Evolutionary conservation across 1,140 invertebrate genomes (phyloP).

Genomic region (Cherax quadricarinatus): DNA sequence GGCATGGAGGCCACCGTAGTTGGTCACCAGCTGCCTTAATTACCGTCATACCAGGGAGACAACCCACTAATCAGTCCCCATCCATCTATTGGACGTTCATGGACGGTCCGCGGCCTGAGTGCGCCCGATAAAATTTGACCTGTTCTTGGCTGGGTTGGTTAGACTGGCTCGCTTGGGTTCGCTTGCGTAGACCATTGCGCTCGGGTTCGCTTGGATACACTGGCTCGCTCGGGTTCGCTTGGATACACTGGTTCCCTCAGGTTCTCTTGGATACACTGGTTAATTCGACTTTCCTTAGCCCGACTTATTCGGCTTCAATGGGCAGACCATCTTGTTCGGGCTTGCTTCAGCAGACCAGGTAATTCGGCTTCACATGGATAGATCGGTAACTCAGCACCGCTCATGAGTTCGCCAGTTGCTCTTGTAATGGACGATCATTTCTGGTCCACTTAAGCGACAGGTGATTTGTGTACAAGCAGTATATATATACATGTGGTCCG

Average conservation of each 20-base stretch:
- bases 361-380: not conserved
- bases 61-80: conserved; percentile 23
- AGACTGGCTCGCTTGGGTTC: not conserved
- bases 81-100: conserved; percentile 33
- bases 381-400: no score
- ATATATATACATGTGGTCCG: not conserved
- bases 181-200: not conserved
- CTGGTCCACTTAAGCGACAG: not conserved
- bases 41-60: conserved; percentile 7
- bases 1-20: not conserved
- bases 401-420: not conserved
- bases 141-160: no score
- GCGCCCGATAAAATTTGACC: no score
- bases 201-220: not conserved
- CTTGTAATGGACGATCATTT: not conserved
- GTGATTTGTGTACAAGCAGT: not conserved
- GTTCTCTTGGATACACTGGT: no score
- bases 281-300: no score
- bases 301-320: no score
- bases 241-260: no score
- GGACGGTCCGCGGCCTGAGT: not conserved
- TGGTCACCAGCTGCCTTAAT: conserved; percentile 31
- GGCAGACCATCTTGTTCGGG: not conserved
- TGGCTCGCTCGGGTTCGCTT: no score
- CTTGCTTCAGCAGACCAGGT: not conserved